Evolutionary conservation across 2,797 vertebrate genomes (phyloP).

Genomic region (Luscinia luscinia): DNA sequence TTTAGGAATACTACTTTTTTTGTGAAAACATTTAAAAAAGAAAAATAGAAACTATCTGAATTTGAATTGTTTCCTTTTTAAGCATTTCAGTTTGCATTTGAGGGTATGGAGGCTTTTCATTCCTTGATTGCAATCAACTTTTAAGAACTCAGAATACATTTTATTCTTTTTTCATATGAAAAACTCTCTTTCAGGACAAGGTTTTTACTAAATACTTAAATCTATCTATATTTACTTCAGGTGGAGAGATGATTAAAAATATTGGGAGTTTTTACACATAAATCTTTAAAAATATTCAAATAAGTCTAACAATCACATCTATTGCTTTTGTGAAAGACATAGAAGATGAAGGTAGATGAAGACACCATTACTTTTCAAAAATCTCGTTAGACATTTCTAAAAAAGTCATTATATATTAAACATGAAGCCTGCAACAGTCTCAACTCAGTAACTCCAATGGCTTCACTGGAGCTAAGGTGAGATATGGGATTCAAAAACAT

Average conservation of each 20-base stretch:
- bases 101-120: neutral
- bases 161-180: neutral
- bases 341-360: neutral
- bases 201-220: neutral
- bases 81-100: neutral
- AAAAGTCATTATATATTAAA: neutral
- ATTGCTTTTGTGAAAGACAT: neutral
- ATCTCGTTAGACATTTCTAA: neutral
- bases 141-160: neutral
- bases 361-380: neutral
- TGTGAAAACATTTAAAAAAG: neutral
- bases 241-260: neutral
- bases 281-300: neutral
- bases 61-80: neutral
- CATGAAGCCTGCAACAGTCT: neutral
- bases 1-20: neutral
- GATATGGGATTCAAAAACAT: neutral
- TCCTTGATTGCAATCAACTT: neutral
- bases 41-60: neutral
- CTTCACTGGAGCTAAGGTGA: neutral
- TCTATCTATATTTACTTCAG: neutral
- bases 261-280: neutral
- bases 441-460: neutral
- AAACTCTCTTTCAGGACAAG: neutral
- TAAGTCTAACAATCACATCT: neutral